Conservation (phyloP, 1,140 invertebrate species). For the Lucilia sericata region DNA sequence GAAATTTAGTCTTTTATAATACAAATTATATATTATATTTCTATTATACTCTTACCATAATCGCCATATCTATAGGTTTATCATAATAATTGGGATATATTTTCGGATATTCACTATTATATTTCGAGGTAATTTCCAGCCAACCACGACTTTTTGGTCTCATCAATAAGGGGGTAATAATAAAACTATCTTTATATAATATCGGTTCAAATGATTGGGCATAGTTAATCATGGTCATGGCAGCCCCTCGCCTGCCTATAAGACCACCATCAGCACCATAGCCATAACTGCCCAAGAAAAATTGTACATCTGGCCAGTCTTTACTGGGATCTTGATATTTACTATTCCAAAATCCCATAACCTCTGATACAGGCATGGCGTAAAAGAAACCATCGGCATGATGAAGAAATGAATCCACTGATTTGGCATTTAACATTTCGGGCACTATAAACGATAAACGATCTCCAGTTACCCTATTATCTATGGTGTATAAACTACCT, state of each 20-base stretch:
- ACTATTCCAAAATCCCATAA: slow-evolving; percentile 81
- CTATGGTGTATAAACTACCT: slow-evolving; percentile 72
- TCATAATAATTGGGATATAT: slow-evolving; percentile 87
- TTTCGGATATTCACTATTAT: slow-evolving; percentile 78
- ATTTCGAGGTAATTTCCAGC: slow-evolving; percentile 74
- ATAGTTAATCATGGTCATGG: slow-evolving; percentile 77
- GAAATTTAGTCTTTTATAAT: too few species aligned
- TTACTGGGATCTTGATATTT: slow-evolving; percentile 74
- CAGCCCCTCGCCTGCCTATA: slow-evolving; percentile 75
- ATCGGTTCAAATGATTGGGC: slow-evolving; percentile 76
- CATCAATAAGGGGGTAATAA: slow-evolving; percentile 76
- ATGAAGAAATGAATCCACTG: slow-evolving; percentile 72
- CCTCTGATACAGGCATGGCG: slow-evolving; percentile 77
- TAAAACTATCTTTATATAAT: slow-evolving; percentile 76
- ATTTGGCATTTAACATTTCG: slow-evolving; percentile 69
- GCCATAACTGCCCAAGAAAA: slow-evolving; percentile 77
- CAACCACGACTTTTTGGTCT: slow-evolving; percentile 79
- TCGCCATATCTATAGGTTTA: slow-evolving; percentile 76
- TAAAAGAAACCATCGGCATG: slow-evolving; percentile 75
- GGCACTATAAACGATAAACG: slow-evolving; percentile 74
- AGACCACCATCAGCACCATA: slow-evolving; percentile 83
- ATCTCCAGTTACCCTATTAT: slow-evolving; percentile 67
- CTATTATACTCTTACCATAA: slow-evolving; percentile 71
- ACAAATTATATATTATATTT: slow-evolving; percentile 4
- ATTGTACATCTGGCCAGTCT: slow-evolving; percentile 84